Base-by-base conservation (phyloP, 1,140 invertebrate species). In the Drosophila lini region DNA sequence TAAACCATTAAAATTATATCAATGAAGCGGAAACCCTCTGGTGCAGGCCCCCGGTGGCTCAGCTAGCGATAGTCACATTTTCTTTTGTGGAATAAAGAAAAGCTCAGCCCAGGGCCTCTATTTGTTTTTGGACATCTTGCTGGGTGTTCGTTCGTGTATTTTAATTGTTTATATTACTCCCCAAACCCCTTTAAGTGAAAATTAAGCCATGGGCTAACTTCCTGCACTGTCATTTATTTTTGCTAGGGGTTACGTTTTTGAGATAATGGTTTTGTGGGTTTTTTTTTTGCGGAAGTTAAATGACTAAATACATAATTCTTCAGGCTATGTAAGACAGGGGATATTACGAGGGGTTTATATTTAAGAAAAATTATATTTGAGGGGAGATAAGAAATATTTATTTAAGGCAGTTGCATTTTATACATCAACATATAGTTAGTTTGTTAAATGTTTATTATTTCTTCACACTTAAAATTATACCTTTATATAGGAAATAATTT, bases 1-100 rank as follows among this genome's bases (percentile, higher is more conserved):
- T 38, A 25, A 67, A 16, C 65, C 38, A 69, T 67, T 69, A 69
- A 53, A 67, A 32, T 22, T 69, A 69, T 69, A 69, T 69, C 65
- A 69, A 69, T 69, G 52, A 53, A 67, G 65, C 19, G 65, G 62
- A 69, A 68, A 42, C 42, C 65, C 65, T 42, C 13, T 16, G 42
- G 47, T 13, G 13, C 34, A 36, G 38, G 38, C 38, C 10, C 36
- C 45, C 10, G n/a, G 9, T 28, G 62, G 61, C 7, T 19, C n/a
- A 15, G 19, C 59, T n/a, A n/a, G 8, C 25, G 34, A 67, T 55
- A 16, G 61, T 32, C 47, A 25, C 62, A 68, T 50, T 65, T 36
- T n/a, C 10, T 36, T 31, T 10, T 10, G 9, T 16, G 34, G 4
- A 52, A 34, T n/a, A 36, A 34, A 64, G 36, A 52, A 50, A 64